Base-by-base conservation (phyloP, 2,888 invertebrate genomes). In the Diadegma fenestrale region DNA sequence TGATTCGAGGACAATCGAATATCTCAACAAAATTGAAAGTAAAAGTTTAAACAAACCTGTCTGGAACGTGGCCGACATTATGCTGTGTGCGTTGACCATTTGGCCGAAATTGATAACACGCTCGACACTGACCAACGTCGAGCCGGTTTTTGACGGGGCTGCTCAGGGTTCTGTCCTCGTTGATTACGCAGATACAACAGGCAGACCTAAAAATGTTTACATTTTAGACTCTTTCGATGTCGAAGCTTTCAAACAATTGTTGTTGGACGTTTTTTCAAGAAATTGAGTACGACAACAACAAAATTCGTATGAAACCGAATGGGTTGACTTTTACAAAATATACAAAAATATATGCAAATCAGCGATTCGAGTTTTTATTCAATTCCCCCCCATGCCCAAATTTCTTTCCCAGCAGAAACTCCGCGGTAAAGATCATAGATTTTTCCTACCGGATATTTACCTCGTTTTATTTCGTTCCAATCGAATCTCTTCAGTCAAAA, bases 21-120 rank as follows among this genome's bases (percentile, higher is more conserved):
- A 95, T 63, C 88, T 96, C 51, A 95, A 95, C 88, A 89, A 92
- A 82, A 94, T 94, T 0, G 96, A 96, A 86, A 10, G 37, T 30
- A 66, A 61, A n/a, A 64, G 48, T 43, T 10, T 77, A 3, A 8
- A 10, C 0, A 33, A 19, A 2, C 2, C 26, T 4, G 7, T 41
- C 0, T 93, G 93, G 92, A 4, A 5, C 3, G 37, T 88, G 30
- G 86, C 90, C 0, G 93, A 93, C 80, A 71, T 88, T 1, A 81
- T 92, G 26, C 63, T 88, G 8, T 87, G 90, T 30, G 90, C 91
- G 14, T 64, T 84, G 33, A 86, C 89, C 14, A 63, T 93, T 37
- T 87, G 89, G 88, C 91, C 91, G 0, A 61, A 90, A 19, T 54
- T 91, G 2, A 81, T 90, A 77, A 82, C 10, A 4, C 69, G 76